Conservation (phyloP, 2,888 invertebrate species). For the Acheta domesticus region DNA sequence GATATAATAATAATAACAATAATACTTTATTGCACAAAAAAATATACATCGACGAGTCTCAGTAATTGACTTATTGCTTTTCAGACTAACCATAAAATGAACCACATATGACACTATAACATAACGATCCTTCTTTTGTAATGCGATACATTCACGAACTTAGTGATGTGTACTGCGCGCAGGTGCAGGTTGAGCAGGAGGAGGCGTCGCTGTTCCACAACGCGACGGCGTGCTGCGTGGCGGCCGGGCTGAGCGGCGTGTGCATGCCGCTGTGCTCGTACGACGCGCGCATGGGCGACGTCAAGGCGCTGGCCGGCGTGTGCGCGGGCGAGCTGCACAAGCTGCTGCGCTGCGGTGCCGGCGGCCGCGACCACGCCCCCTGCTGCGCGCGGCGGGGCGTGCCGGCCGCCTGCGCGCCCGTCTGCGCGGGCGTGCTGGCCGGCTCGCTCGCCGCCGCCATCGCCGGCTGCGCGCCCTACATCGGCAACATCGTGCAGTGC, state of each 20-base stretch:
- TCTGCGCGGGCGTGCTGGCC: slow-evolving; percentile 67
- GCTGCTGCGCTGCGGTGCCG: slow-evolving; percentile 79
- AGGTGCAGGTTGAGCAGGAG: too few species aligned
- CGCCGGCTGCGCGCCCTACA: slow-evolving; percentile 72
- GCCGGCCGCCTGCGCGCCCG: slow-evolving; percentile 62
- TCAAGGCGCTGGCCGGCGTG: slow-evolving; percentile 72
- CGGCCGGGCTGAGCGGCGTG: slow-evolving; percentile 69
- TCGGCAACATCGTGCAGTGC: slow-evolving; percentile 80
- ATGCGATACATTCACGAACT: background rate
- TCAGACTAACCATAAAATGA: too few species aligned
- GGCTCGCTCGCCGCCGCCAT: slow-evolving; percentile 57
- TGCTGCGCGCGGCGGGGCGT: slow-evolving; percentile 75
- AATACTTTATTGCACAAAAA: too few species aligned
- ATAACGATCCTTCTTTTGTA: background rate
- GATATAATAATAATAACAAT: too few species aligned
- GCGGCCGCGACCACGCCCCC: slow-evolving; percentile 69
- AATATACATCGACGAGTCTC: too few species aligned
- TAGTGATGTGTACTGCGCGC: background rate
- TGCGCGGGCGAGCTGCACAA: slow-evolving; percentile 81
- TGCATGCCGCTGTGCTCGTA: slow-evolving; percentile 83
- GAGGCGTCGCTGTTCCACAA: slow-evolving; percentile 46
- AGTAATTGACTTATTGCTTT: too few species aligned
- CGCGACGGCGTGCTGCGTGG: slow-evolving; percentile 76
- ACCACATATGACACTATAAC: too few species aligned
- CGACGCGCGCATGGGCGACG: slow-evolving; percentile 77